Evolutionary conservation across 2,113 vertebrate species (phyloP), one percentile per base, ranked within the genome.

Genomic region (Jacana jacana): DNA sequence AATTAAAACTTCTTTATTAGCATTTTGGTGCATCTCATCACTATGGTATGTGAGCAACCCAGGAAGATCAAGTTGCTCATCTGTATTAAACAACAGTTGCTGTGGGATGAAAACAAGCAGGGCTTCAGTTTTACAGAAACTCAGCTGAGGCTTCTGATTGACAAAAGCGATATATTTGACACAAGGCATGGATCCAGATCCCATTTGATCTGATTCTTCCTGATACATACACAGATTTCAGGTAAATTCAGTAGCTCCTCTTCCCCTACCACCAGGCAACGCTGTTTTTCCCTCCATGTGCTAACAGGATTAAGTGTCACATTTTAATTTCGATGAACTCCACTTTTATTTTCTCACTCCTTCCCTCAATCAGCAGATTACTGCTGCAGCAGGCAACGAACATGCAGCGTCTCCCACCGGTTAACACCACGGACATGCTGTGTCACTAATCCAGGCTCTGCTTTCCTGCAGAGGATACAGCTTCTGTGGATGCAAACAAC

Each of bases 391-490:
- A 90, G 90, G 94, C 86, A 93, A 91, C 9, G n/a, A 94, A 40
- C 79, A 80, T 87, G 69, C 51, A 17, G 89, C 90, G 94, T 97
- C 96, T 96, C 96, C 92, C 85, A 83, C 96, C 97, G 51, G 3
- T 55, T 93, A 93, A 90, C 94, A 89, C 97, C 98, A 97, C 27
- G 15, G 92, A 81, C 97, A 91, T 3, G 11, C 91, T 57, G 60
- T 98, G 98, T 98, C 97, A 95, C 17, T 13, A 40, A 64, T 82
- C 97, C 97, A 98, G 63, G 91, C 89, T 85, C 95, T 73, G 63
- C 92, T 97, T 97, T 96, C 91, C 84, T 94, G 96, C 93, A 95
- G 93, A 98, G 98, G 98, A 98, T 96, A 97, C 71, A 97, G 97
- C 97, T 97, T 98, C 97, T 95, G 96, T 97, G 94, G 92, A 97